phyloP scores from a whole-genome alignment of 2,113 vertebrate species.

The Elephas maximus region DNA sequence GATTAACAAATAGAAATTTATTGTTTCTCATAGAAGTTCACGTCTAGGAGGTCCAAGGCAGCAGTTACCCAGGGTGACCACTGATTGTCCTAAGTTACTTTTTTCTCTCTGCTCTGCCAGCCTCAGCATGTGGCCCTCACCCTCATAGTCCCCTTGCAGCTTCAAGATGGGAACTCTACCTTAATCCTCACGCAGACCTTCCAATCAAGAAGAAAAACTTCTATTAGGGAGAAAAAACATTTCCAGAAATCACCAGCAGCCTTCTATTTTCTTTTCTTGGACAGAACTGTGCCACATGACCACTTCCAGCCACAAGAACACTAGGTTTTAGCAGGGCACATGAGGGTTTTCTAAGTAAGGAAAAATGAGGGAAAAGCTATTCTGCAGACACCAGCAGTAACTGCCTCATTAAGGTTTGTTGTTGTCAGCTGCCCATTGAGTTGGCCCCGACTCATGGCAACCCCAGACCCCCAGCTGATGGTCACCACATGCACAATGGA shows the following conservation, averaged over 20 bases:
- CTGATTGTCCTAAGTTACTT: background rate
- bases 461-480: no score
- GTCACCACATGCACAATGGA: no score
- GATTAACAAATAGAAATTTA: background rate
- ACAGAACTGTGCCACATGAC: background rate
- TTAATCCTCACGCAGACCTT: background rate
- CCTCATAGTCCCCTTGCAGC: background rate
- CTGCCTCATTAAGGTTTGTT: background rate
- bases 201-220: background rate
- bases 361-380: background rate
- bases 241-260: background rate
- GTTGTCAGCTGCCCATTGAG: no score
- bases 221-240: background rate
- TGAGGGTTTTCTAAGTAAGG: background rate
- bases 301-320: background rate
- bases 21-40: background rate
- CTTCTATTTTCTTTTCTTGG: background rate
- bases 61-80: background rate
- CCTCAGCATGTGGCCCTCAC: background rate
- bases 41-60: background rate
- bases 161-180: background rate
- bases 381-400: background rate
- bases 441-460: no score
- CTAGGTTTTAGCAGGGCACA: background rate
- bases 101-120: background rate